Conservation (phyloP, 2,888 invertebrate species). For the Lysandra coridon region DNA sequence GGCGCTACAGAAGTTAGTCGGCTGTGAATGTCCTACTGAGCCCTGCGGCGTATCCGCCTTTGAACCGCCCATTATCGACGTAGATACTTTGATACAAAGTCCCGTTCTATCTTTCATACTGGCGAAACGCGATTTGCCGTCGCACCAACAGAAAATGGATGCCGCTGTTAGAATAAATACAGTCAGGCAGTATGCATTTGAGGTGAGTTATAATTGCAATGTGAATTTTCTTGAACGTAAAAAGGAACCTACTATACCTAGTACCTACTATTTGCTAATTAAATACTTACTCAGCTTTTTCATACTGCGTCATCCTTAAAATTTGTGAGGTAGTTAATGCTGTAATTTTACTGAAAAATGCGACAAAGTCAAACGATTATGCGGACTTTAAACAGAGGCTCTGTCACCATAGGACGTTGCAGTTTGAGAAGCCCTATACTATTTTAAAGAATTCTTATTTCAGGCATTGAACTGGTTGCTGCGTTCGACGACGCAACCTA, state of each 20-base stretch:
- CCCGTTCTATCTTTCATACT: constrained; percentile 94
- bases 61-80: constrained; percentile 66
- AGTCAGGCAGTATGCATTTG: constrained; percentile 92
- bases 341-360: too few relatives aligned
- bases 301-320: too few relatives aligned
- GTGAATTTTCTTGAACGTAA: too few relatives aligned
- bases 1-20: constrained; percentile 89
- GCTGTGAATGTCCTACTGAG: constrained; percentile 54
- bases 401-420: too few relatives aligned
- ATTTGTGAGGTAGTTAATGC: too few relatives aligned
- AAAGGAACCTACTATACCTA: too few relatives aligned
- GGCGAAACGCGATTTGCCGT: constrained; percentile 91
- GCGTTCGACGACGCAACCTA: constrained; percentile 93
- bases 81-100: constrained; percentile 83
- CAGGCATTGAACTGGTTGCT: constrained; percentile 97
- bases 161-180: constrained; percentile 90
- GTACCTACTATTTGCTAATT: too few relatives aligned
- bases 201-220: constrained; percentile 70
- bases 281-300: too few relatives aligned
- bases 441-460: not conserved
- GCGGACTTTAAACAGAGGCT: too few relatives aligned
- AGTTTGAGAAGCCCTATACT: too few relatives aligned
- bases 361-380: too few relatives aligned
- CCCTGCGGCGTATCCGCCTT: constrained; percentile 62
- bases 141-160: constrained; percentile 91